Evolutionary conservation across 1,140 invertebrate species (phyloP).

Genomic region (Carposina sasakii): DNA sequence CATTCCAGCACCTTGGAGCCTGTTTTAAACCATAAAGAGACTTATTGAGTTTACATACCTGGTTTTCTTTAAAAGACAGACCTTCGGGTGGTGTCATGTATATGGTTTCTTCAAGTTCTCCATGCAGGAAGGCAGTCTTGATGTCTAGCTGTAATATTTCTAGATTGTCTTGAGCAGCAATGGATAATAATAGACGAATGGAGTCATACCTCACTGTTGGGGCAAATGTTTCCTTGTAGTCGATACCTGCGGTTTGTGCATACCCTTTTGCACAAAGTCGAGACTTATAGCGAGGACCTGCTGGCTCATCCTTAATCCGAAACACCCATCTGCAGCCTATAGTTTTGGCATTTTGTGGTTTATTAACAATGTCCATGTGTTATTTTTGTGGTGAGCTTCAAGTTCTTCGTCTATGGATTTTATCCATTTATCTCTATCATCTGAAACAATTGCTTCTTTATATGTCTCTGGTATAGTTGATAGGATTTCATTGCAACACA

Average conservation of each 20-base stretch:
- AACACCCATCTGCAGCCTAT: slow-evolving; percentile 55
- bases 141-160: slow-evolving; percentile 33
- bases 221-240: slow-evolving; percentile 35
- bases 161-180: slow-evolving; percentile 26
- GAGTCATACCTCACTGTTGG: slow-evolving; percentile 29
- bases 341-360: slow-evolving; percentile 26
- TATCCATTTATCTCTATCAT: slow-evolving; percentile 21
- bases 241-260: slow-evolving; percentile 28
- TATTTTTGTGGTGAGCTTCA: slow-evolving; percentile 25
- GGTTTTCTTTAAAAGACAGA: slow-evolving; percentile 10
- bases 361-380: slow-evolving; percentile 37
- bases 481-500: slow-evolving; percentile 14
- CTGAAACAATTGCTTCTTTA: slow-evolving; percentile 19
- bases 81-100: slow-evolving; percentile 32
- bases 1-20: slow-evolving; percentile 47
- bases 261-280: slow-evolving; percentile 31
- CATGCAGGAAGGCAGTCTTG: slow-evolving; percentile 33
- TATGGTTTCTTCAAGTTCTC: slow-evolving; percentile 27
- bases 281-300: slow-evolving; percentile 25
- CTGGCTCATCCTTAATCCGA: slow-evolving; percentile 34
- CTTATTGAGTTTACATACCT: slow-evolving; percentile 49
- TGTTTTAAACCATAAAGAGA: no score
- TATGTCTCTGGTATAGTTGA: slow-evolving; percentile 17
- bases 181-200: slow-evolving; percentile 30
- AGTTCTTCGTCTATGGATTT: slow-evolving; percentile 38